phyloP scores from a whole-genome alignment of 2,797 vertebrate genomes.

The Myoxocephalus aenaeus region DNA sequence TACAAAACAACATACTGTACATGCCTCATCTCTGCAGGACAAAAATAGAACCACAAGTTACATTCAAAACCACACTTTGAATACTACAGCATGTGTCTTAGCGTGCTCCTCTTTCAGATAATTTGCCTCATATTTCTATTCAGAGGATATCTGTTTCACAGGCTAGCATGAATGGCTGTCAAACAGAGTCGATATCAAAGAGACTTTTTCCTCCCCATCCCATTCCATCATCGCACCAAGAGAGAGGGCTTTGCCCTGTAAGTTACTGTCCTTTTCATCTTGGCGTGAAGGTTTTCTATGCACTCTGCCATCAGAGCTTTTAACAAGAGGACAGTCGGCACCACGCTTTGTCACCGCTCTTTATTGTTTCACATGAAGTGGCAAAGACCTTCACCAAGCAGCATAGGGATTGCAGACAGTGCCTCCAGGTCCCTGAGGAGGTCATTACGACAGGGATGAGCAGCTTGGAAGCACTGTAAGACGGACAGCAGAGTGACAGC shows the following conservation, averaged over 20 bases:
- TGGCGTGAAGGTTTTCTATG: constrained; percentile 47
- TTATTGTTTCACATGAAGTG: constrained; percentile 73
- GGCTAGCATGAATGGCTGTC: constrained; percentile 22
- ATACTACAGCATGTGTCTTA: background rate
- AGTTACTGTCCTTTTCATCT: constrained; percentile 63
- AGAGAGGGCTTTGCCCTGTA: constrained; percentile 45
- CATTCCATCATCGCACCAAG: constrained; percentile 36
- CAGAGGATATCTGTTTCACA: constrained; percentile 11
- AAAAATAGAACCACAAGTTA: background rate
- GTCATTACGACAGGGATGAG: constrained; percentile 83
- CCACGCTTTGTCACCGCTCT: constrained; percentile 56
- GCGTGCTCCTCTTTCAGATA: background rate
- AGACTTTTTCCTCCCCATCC: constrained; percentile 34
- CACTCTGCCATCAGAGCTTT: constrained; percentile 48
- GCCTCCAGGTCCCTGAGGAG: constrained; percentile 79
- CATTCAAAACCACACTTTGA: background rate
- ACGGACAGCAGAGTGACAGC: constrained; percentile 73
- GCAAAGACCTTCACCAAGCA: constrained; percentile 72
- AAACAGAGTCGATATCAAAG: constrained; percentile 40
- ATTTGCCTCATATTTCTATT: constrained; percentile 10
- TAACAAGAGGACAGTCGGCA: constrained; percentile 60
- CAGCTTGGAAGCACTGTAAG: constrained; percentile 61
- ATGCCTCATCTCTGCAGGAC: background rate
- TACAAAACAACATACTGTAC: background rate
- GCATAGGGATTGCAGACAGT: constrained; percentile 66